Percentiles rank a stretch among this genome's conserved stretches.
These are phyloP conservation scores for Meda fulgida DNA, from an alignment of 2,797 vertebrate genomes.

Conservation along the genomic window DNA sequence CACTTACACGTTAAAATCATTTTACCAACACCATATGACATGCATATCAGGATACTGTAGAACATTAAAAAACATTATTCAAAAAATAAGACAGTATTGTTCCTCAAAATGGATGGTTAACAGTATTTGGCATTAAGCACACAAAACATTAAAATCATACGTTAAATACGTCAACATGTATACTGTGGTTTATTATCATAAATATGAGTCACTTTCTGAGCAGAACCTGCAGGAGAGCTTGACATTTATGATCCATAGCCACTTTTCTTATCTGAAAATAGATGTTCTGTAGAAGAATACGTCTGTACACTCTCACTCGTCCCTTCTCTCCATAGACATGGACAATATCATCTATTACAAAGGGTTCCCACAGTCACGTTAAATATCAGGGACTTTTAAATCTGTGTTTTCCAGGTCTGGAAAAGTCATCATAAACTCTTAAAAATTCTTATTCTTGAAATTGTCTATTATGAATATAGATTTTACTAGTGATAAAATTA, in stretches of 20 bases:
- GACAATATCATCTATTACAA: background rate
- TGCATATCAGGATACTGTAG: slow-evolving; percentile 75
- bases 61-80: slow-evolving; percentile 72
- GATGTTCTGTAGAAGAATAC: slow-evolving; percentile 75
- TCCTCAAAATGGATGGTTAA: slow-evolving; percentile 76
- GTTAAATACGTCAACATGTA: slow-evolving; percentile 64
- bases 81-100: slow-evolving; percentile 65
- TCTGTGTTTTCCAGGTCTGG: background rate
- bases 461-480: background rate
- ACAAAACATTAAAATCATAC: slow-evolving; percentile 67
- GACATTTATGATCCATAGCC: slow-evolving; percentile 66
- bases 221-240: slow-evolving; percentile 59
- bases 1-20: slow-evolving; percentile 74
- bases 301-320: slow-evolving; percentile 64
- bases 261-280: slow-evolving; percentile 73
- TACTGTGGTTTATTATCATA: slow-evolving; percentile 65
- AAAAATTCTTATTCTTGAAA: background rate
- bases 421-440: background rate
- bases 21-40: slow-evolving; percentile 74
- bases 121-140: slow-evolving; percentile 82
- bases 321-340: background rate
- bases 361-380: background rate
- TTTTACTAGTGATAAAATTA: background rate
- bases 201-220: slow-evolving; percentile 69
- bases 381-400: background rate